Percentiles rank a stretch among this genome's conserved stretches.
phyloP scores from a whole-genome alignment of 2,113 vertebrate genomes.

The Australoheros scitulus region DNA sequence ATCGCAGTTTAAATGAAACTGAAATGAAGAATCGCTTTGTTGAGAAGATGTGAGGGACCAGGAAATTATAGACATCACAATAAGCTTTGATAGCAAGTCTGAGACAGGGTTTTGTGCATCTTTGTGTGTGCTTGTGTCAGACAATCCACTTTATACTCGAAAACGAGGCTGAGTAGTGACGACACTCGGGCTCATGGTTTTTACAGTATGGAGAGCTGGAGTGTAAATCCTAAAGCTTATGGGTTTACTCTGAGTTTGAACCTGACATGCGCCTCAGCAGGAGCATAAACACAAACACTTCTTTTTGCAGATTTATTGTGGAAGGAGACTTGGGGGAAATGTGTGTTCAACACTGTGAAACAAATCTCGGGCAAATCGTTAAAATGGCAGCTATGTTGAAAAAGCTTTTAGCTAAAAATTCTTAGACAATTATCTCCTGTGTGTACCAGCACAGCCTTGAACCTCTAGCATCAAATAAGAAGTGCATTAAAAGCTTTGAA shows the following conservation, averaged over 20 bases:
- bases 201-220: not conserved
- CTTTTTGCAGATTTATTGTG: not conserved
- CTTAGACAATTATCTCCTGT: not conserved
- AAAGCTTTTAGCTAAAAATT: not conserved
- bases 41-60: not conserved
- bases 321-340: not conserved
- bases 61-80: constrained; percentile 14
- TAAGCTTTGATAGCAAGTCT: constrained; percentile 8
- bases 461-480: not conserved
- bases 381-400: not conserved
- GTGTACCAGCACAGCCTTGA: constrained; percentile 4
- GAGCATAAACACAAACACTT: not conserved
- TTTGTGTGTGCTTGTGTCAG: constrained; percentile 17
- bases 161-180: constrained; percentile 36
- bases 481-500: not conserved
- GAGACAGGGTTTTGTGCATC: constrained; percentile 27
- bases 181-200: constrained; percentile 30
- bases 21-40: not conserved
- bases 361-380: not conserved
- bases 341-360: not conserved
- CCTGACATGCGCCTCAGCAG: not conserved
- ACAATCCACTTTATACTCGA: constrained; percentile 36
- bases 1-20: not conserved
- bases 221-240: constrained; percentile 24
- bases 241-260: not conserved